Conservation (phyloP, 2,888 invertebrate species). For the Sympetrum striolatum region DNA sequence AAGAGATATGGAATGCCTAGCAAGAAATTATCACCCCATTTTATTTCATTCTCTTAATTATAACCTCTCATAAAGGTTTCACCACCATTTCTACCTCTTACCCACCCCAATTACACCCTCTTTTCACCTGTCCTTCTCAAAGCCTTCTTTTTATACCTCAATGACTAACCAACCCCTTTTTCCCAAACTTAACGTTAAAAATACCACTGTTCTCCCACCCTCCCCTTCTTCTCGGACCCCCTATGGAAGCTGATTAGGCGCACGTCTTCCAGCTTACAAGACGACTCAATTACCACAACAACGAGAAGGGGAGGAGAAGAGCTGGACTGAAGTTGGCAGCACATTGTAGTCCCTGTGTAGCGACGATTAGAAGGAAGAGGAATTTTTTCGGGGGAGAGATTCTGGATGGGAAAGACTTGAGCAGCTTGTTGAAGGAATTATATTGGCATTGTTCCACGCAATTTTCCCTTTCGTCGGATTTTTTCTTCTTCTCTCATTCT, state of each 20-base stretch:
- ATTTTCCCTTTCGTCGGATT: slow-evolving; percentile 19
- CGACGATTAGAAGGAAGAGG: not conserved
- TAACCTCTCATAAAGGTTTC: not conserved
- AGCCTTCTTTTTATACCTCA: not conserved
- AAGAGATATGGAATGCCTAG: not conserved
- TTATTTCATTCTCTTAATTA: not conserved
- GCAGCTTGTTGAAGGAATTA: slow-evolving; percentile 43
- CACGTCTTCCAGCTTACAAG: not conserved
- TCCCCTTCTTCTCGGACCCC: not conserved
- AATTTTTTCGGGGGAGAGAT: not conserved
- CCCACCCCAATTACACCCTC: not conserved
- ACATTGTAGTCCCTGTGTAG: not conserved
- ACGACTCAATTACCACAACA: slow-evolving; percentile 29
- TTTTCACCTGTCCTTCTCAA: not conserved
- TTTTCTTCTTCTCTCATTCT: not conserved
- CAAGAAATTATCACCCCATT: not conserved
- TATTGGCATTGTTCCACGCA: slow-evolving; percentile 37
- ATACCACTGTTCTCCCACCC: not conserved
- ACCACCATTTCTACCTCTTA: not conserved
- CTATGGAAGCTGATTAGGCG: slow-evolving; percentile 21
- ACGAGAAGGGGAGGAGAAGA: not conserved
- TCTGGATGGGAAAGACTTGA: not conserved
- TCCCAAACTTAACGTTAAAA: not conserved
- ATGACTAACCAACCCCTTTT: not conserved
- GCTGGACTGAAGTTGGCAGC: slow-evolving; percentile 18